Conservation (phyloP, 37 sponge, comb jelly and placozoan genomes). For the Aphrocallistes beatrix region DNA sequence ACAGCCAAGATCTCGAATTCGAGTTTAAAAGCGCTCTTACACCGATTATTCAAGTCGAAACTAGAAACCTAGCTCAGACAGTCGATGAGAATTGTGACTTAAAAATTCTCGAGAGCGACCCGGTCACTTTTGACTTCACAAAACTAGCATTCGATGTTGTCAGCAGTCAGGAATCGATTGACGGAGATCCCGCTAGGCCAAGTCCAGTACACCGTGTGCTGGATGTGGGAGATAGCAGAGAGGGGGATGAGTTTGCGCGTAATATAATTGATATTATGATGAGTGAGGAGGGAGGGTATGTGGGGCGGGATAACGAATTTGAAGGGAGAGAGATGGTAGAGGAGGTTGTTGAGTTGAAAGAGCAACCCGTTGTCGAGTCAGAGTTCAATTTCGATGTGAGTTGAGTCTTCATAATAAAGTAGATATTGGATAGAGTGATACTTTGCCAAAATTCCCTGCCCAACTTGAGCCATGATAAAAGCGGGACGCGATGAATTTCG, state of each 20-base stretch:
- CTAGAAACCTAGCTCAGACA: too few species aligned
- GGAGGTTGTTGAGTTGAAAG: background rate
- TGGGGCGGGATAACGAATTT: background rate
- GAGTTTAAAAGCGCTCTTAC: too few species aligned
- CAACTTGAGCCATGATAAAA: too few species aligned
- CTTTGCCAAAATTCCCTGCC: too few species aligned
- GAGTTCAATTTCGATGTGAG: background rate
- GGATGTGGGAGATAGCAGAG: background rate
- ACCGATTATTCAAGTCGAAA: too few species aligned
- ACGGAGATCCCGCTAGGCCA: slow-evolving; percentile 13
- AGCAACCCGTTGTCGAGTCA: background rate
- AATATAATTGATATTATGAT: background rate
- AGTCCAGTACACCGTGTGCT: background rate
- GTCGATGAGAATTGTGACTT: too few species aligned
- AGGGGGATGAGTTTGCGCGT: background rate
- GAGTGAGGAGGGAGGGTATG: background rate
- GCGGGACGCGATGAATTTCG: too few species aligned
- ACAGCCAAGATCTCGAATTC: too few species aligned
- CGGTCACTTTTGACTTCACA: background rate
- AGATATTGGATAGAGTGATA: too few species aligned
- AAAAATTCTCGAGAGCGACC: too few species aligned
- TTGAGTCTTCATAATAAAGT: too few species aligned
- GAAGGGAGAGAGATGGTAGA: background rate
- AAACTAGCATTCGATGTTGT: background rate
- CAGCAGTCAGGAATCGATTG: background rate